These are phyloP conservation scores for Lacerta viridis DNA, from an alignment of 2,797 vertebrate genomes.

Conservation along the genomic window DNA sequence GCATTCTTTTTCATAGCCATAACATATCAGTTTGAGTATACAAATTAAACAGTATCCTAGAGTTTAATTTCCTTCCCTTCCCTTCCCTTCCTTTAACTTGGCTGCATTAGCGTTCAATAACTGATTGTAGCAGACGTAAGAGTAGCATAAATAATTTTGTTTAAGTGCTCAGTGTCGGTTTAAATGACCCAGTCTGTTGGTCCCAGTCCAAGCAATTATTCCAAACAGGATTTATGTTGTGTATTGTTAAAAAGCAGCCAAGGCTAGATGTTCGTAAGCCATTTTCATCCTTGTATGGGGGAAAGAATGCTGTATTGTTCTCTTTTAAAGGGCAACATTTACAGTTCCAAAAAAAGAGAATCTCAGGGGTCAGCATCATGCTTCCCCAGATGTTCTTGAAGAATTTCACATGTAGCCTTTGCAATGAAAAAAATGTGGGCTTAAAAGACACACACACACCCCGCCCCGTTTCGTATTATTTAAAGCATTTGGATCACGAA, in stretches of 20 bases:
- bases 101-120: conserved; percentile 65
- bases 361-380: conserved; percentile 55
- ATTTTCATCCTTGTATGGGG: conserved; percentile 48
- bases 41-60: conserved; percentile 68
- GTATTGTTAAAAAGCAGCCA: conserved; percentile 69
- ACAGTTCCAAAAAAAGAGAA: conserved; percentile 50
- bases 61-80: conserved; percentile 41
- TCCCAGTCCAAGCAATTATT: conserved; percentile 66
- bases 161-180: conserved; percentile 71
- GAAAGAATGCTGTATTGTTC: conserved; percentile 60
- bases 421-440: conserved; percentile 59
- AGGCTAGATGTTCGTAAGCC: conserved; percentile 60
- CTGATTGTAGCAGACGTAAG: conserved; percentile 73
- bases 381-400: conserved; percentile 63
- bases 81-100: conserved; percentile 28
- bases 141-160: conserved; percentile 73
- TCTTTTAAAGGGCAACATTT: conserved; percentile 63
- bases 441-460: conserved; percentile 47
- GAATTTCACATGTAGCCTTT: conserved; percentile 33
- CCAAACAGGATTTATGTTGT: conserved; percentile 71
- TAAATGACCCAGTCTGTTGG: conserved; percentile 75
- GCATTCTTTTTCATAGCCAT: conserved; percentile 50
- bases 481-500: conserved; percentile 33
- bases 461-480: conserved; percentile 27
- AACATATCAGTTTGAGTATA: conserved; percentile 54